Evolutionary conservation across 2,113 vertebrate genomes (phyloP).

Genomic region (Tympanuchus pallidicinctus): DNA sequence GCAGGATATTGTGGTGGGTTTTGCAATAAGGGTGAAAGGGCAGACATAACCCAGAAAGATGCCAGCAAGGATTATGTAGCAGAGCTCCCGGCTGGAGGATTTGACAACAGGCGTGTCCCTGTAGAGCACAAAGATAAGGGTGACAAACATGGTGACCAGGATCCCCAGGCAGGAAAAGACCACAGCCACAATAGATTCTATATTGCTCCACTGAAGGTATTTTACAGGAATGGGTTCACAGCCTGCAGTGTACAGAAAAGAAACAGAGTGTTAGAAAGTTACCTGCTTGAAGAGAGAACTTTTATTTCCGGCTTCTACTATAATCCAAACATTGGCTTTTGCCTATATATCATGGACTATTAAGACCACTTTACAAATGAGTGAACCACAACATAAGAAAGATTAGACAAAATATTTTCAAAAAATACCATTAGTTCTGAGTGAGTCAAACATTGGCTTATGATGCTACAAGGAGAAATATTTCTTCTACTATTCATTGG

Average conservation of each 20-base stretch:
- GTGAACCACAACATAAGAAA: not conserved
- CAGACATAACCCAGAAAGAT: slow-evolving; percentile 98
- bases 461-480: not conserved
- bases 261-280: slow-evolving; percentile 40
- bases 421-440: not conserved
- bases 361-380: not conserved
- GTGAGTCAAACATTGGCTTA: not conserved
- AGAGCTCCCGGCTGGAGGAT: slow-evolving; percentile 97
- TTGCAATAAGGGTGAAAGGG: slow-evolving; percentile 95
- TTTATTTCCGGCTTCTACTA: not conserved
- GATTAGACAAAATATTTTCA: not conserved
- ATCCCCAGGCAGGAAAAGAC: slow-evolving; percentile 97
- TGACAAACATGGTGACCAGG: slow-evolving; percentile 96
- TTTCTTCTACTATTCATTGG: not conserved
- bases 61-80: slow-evolving; percentile 96
- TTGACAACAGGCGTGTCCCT: slow-evolving; percentile 98
- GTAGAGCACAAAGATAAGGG: slow-evolving; percentile 96
- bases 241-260: slow-evolving; percentile 78
- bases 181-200: slow-evolving; percentile 96
- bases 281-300: not conserved
- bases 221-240: slow-evolving; percentile 91
- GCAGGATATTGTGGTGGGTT: slow-evolving; percentile 91
- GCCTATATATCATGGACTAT: not conserved
- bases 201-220: slow-evolving; percentile 94
- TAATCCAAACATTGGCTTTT: not conserved